Conservation (phyloP, 2,888 invertebrate species). For the Steinernema carpocapsae region DNA sequence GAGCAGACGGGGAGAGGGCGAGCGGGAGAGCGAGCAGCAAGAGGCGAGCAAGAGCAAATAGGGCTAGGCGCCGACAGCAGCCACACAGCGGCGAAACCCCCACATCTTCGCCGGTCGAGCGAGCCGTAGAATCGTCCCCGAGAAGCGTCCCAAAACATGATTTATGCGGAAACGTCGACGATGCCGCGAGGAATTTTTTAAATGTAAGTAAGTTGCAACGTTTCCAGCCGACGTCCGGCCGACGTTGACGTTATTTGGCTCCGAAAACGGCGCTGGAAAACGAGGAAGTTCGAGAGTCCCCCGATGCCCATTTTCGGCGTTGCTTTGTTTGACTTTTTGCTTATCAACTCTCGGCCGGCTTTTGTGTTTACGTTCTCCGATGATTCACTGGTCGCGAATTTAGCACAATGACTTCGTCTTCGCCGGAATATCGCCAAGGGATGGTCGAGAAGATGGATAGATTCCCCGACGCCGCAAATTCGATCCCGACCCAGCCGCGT, state of each 20-base stretch:
- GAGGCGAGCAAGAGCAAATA: not conserved
- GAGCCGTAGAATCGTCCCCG: constrained; percentile 15
- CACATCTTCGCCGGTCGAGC: not conserved
- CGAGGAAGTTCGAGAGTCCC: too few relatives aligned
- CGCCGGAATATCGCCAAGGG: constrained; percentile 7
- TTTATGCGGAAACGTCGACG: constrained; percentile 34
- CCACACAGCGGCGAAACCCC: too few relatives aligned
- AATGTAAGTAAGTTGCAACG: constrained; percentile 33
- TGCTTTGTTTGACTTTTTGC: constrained; percentile 14
- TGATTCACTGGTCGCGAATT: not conserved
- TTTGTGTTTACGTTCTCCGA: too few relatives aligned
- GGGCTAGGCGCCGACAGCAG: constrained; percentile 19
- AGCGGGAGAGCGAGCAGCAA: constrained; percentile 14
- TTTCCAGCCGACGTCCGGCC: not conserved
- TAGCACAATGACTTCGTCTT: constrained; percentile 18
- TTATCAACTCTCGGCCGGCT: constrained; percentile 5
- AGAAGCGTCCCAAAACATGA: constrained; percentile 4
- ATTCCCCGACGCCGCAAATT: not conserved
- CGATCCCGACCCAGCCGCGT: constrained; percentile 14
- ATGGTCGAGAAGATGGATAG: not conserved
- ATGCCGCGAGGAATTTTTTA: constrained; percentile 16
- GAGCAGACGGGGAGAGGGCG: constrained; percentile 20
- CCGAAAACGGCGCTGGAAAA: too few relatives aligned
- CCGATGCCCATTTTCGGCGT: not conserved
- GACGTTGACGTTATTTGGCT: too few relatives aligned